phyloP scores from a whole-genome alignment of 53 echinoderm and acorn worm genomes.

The Crossaster papposus region DNA sequence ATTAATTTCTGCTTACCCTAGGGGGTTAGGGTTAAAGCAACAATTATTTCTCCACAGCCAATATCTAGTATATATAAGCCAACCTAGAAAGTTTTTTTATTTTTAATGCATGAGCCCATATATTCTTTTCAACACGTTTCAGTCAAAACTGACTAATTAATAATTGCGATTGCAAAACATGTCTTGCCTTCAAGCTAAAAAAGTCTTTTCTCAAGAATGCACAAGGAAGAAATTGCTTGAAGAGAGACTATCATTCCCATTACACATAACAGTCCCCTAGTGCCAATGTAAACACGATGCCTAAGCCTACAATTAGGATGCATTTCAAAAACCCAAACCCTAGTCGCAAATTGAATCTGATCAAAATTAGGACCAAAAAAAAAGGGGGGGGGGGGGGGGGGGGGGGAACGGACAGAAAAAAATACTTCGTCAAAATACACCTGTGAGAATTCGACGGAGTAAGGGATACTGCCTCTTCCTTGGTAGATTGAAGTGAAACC shows the following conservation, averaged over 20 bases:
- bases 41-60: too few relatives aligned
- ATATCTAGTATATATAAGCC: too few relatives aligned
- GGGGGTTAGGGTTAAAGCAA: too few relatives aligned
- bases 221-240: too few relatives aligned
- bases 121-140: too few relatives aligned
- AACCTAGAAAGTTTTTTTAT: too few relatives aligned
- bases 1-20: too few relatives aligned
- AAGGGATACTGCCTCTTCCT: conserved; percentile 4
- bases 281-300: background rate
- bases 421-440: conserved; percentile 32
- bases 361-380: background rate
- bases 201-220: background rate
- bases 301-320: conserved; percentile 29
- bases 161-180: too few relatives aligned
- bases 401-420: background rate
- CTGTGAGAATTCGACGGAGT: conserved; percentile 42
- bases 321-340: conserved; percentile 21
- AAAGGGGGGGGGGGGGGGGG: background rate
- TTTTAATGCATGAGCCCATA: too few relatives aligned
- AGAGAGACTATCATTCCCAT: background rate
- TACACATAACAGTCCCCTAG: background rate
- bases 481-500: conserved; percentile 13
- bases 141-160: too few relatives aligned
- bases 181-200: background rate
- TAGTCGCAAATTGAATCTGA: conserved; percentile 27